These are phyloP conservation scores for Prionailurus viverrinus DNA, from an alignment of 2,113 vertebrate species.

Conservation along the genomic window DNA sequence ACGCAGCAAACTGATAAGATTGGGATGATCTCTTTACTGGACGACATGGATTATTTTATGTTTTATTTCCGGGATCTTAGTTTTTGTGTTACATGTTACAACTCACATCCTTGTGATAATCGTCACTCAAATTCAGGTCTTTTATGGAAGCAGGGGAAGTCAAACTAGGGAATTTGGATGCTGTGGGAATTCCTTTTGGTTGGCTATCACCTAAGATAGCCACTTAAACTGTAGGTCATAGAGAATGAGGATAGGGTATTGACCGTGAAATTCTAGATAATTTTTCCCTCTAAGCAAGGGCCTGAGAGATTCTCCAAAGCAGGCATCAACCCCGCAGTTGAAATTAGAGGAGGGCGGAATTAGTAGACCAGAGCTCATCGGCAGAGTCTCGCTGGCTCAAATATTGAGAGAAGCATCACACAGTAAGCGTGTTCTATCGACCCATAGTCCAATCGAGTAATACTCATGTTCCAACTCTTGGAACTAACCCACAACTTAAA, in stretches of 20 bases:
- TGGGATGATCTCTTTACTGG: not conserved
- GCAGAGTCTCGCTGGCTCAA: too few relatives aligned
- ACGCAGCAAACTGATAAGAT: not conserved
- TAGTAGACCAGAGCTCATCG: too few relatives aligned
- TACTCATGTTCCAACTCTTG: not conserved
- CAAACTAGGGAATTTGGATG: not conserved
- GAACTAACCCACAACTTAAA: not conserved
- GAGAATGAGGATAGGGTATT: too few relatives aligned
- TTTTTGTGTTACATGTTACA: not conserved
- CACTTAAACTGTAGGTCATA: accelerated
- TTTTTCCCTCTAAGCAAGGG: not conserved
- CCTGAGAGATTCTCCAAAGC: not conserved
- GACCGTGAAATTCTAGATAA: not conserved
- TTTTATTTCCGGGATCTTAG: not conserved
- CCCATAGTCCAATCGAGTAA: not conserved
- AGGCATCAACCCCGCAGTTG: too few relatives aligned
- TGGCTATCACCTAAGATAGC: not conserved
- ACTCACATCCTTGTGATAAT: accelerated
- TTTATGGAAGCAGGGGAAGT: not conserved
- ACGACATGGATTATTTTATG: not conserved
- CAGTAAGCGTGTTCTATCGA: not conserved
- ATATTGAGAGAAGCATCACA: accelerated
- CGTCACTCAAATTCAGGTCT: not conserved
- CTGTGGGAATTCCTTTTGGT: not conserved
- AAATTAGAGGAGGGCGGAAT: not conserved